Evolutionary conservation across 2,888 invertebrate genomes (phyloP), one percentile per base, ranked within the genome.

Genomic region (Pseudococcus jackbeardsleyi): DNA sequence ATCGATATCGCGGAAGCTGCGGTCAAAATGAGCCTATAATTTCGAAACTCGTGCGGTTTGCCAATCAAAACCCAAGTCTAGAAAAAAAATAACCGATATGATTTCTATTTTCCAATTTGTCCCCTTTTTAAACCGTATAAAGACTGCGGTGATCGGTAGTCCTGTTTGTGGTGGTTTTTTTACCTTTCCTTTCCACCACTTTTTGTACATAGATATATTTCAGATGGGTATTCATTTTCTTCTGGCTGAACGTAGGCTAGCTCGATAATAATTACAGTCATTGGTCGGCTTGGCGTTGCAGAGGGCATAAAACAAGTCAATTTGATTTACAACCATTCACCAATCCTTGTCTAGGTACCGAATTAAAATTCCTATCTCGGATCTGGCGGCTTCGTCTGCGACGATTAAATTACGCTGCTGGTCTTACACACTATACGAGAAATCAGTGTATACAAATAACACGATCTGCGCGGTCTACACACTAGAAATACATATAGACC

Each of bases 311-410:
- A 85, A 85, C 85, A 85, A 85, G 85, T 85, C 85, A 85, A 85
- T 85, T 85, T 85, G 85, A 85, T 85, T 85, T 85, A 85, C 85
- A 39, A 64, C 85, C 85, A 85, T 85, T 85, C 64, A 85, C 33
- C 39, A 85, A 85, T 59, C 39, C 84, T 48, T 64, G 85, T 48
- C 85, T 54, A 42, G 59, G 85, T 85, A 59, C 85, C 59, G 85
- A 85, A 85, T 85, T 85, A 85, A 85, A 85, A 85, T 85, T 85
- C 85, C 85, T 59, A 54, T 85, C 85, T 85, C 85, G 85, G 39
- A 39, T 85, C 64, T 59, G 50, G 42, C 85, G 39, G 79, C 46
- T 82, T 46, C 79, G 39, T 64, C 85, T 84, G 85, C 50, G 22
- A 42, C 64, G 85, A 59, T 85, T 85, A 64, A 85, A 85, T 85